These are phyloP conservation scores for Nebria brevicollis DNA, from an alignment of 2,888 invertebrate genomes.

Conservation along the genomic window DNA sequence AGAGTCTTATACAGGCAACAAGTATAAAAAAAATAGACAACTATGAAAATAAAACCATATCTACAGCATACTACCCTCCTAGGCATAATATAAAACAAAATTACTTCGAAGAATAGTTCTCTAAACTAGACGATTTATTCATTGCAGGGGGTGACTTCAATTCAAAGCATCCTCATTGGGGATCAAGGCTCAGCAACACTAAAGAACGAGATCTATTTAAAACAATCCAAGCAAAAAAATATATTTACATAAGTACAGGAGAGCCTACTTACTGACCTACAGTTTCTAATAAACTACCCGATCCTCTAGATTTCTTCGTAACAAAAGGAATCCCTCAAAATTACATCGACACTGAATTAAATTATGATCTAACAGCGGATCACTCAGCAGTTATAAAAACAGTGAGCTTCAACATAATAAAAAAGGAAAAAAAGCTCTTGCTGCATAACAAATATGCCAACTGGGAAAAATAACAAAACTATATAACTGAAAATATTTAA, in stretches of 20 bases:
- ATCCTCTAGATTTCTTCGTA: slow-evolving; percentile 52
- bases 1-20: slow-evolving; percentile 15
- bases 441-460: slow-evolving; percentile 25
- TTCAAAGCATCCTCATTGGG: slow-evolving; percentile 50
- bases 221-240: slow-evolving; percentile 29
- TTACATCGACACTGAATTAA: slow-evolving; percentile 45
- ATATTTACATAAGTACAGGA: slow-evolving; percentile 46
- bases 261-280: slow-evolving; percentile 53
- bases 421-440: slow-evolving; percentile 27
- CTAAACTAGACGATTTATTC: slow-evolving; percentile 47
- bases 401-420: slow-evolving; percentile 37
- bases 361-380: slow-evolving; percentile 51
- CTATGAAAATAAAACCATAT: too few relatives aligned
- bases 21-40: slow-evolving; percentile 15
- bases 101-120: slow-evolving; percentile 48
- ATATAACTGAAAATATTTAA: background rate
- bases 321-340: slow-evolving; percentile 48
- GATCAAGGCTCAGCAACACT: slow-evolving; percentile 49
- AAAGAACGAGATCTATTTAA: slow-evolving; percentile 42
- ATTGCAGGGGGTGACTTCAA: slow-evolving; percentile 50
- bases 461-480: slow-evolving; percentile 8
- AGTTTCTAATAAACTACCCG: slow-evolving; percentile 50
- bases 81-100: slow-evolving; percentile 49
- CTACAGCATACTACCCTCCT: slow-evolving; percentile 48
- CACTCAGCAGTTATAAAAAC: slow-evolving; percentile 51